A percentile compares a stretch with the other conserved stretches of the same genome.
Evolutionary conservation across 2,888 invertebrate genomes (phyloP).

Genomic region (Podabrus alpinus): DNA sequence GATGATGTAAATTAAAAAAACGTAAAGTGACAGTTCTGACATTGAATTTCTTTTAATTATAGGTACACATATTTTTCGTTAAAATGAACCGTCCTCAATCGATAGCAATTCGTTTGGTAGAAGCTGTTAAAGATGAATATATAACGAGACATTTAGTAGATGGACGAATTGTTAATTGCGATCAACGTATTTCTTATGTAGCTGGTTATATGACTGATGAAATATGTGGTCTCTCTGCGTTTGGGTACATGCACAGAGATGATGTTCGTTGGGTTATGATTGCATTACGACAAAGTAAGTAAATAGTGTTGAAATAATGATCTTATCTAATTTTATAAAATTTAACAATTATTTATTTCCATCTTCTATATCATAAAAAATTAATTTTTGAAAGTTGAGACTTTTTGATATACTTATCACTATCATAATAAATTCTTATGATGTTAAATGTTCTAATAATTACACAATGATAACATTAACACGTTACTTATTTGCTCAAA

Average conservation of each 20-base stretch:
- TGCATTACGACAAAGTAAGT: slow-evolving; percentile 81
- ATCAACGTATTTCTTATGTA: slow-evolving; percentile 87
- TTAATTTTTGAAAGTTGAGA: neutral
- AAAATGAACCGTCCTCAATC: slow-evolving; percentile 72
- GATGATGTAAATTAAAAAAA: neutral
- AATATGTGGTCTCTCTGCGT: slow-evolving; percentile 85
- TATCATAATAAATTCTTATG: too few relatives aligned
- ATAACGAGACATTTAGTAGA: slow-evolving; percentile 87
- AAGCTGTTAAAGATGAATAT: slow-evolving; percentile 81
- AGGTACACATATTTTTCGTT: slow-evolving; percentile 75
- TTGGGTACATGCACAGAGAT: slow-evolving; percentile 87
- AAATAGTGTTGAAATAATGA: neutral
- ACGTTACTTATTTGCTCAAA: too few relatives aligned
- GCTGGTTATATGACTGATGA: slow-evolving; percentile 90
- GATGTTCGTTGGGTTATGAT: slow-evolving; percentile 89
- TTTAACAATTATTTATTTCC: neutral
- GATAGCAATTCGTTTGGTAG: slow-evolving; percentile 67
- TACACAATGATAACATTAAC: slow-evolving; percentile 91
- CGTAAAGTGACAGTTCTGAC: neutral
- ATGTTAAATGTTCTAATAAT: too few relatives aligned
- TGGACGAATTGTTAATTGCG: slow-evolving; percentile 87
- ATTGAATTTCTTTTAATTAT: slow-evolving; percentile 24
- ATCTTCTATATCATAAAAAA: neutral
- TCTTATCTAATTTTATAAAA: neutral
- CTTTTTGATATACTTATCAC: too few relatives aligned